phyloP scores from a whole-genome alignment of 2,797 vertebrate species.

The Oryzias dopingdopingensis region DNA sequence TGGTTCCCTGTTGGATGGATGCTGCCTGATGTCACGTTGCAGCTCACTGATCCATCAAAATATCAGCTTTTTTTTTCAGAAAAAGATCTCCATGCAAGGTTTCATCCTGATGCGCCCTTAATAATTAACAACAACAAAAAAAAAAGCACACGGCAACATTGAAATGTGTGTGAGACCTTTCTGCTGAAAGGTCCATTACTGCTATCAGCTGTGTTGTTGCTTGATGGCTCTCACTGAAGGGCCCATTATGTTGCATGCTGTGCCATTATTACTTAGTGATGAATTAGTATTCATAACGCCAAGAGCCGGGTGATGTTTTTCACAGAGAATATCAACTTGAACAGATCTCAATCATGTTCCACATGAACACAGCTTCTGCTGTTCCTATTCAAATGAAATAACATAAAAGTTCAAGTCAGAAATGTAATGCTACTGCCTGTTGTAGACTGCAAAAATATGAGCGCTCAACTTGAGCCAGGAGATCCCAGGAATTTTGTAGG shows the following conservation, averaged over 20 bases:
- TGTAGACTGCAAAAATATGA: neutral
- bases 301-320: neutral
- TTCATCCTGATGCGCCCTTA: neutral
- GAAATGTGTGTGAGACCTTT: neutral
- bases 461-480: no score
- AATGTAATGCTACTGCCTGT: neutral
- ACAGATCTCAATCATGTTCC: no score
- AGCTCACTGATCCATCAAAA: slow-evolving; percentile 49
- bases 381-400: no score
- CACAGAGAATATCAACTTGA: no score
- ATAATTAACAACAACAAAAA: no score
- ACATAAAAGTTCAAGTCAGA: no score
- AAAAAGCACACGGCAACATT: no score
- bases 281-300: neutral
- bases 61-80: slow-evolving; percentile 26
- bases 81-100: slow-evolving; percentile 1
- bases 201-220: neutral
- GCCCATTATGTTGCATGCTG: neutral
- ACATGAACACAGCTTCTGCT: no score
- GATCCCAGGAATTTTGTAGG: no score
- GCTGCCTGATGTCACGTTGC: slow-evolving; percentile 47
- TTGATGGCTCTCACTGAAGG: neutral
- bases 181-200: neutral
- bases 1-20: slow-evolving; percentile 30
- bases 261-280: neutral